Evolutionary conservation across 2,888 invertebrate species (phyloP).

Genomic region (Spilosoma lubricipeda): DNA sequence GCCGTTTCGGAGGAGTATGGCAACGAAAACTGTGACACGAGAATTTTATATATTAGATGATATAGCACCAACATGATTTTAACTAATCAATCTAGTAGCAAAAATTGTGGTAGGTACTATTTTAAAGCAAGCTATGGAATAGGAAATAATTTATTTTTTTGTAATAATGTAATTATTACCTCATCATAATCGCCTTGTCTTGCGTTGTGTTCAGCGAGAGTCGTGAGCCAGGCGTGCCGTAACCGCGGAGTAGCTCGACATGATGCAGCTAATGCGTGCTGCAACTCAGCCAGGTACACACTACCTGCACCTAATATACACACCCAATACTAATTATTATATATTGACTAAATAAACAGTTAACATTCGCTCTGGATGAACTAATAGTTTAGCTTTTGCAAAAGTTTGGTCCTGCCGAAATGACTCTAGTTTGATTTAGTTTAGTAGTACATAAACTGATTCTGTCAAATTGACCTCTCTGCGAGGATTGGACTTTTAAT

Average conservation of each 20-base stretch:
- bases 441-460: no score
- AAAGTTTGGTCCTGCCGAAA: no score
- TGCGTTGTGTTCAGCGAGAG: slow-evolving; percentile 95
- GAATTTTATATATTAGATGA: no score
- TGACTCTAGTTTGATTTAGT: no score
- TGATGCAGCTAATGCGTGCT: slow-evolving; percentile 96
- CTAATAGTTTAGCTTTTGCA: not conserved
- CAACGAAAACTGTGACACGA: no score
- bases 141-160: not conserved
- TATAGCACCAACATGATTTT: not conserved
- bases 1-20: no score
- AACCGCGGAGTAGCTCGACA: slow-evolving; percentile 98
- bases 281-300: slow-evolving; percentile 95
- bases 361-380: not conserved
- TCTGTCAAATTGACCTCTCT: no score
- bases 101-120: not conserved
- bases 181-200: slow-evolving; percentile 95
- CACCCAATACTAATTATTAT: slow-evolving; percentile 50
- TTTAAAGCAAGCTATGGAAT: not conserved
- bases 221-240: slow-evolving; percentile 97
- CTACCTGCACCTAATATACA: slow-evolving; percentile 92
- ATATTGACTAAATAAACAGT: not conserved
- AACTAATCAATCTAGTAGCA: not conserved
- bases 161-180: slow-evolving; percentile 77
- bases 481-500: no score